Evolutionary conservation across 2,797 vertebrate species (phyloP).

Genomic region (Danio kyathit): DNA sequence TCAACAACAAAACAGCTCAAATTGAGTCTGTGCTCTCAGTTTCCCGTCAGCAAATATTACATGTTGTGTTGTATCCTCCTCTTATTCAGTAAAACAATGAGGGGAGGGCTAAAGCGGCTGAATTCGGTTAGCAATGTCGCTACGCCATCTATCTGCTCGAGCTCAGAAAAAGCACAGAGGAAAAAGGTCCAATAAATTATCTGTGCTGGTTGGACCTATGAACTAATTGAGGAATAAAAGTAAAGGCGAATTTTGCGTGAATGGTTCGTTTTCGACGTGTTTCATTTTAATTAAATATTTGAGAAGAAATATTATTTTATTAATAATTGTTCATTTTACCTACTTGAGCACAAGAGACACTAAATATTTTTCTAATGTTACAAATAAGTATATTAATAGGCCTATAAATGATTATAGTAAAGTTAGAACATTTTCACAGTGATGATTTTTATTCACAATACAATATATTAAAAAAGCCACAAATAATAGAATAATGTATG

Average conservation of each 20-base stretch:
- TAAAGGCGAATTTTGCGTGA: neutral
- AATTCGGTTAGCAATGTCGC: constrained; percentile 40
- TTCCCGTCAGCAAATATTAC: constrained; percentile 32
- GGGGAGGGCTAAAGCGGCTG: constrained; percentile 40
- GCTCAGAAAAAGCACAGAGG: neutral
- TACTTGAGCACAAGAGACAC: too few species aligned
- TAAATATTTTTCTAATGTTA: too few species aligned
- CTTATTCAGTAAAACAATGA: constrained; percentile 46
- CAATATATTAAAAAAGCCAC: too few species aligned
- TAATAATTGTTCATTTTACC: too few species aligned
- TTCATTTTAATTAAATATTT: too few species aligned
- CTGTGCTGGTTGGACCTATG: constrained; percentile 7
- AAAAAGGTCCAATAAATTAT: constrained; percentile 5
- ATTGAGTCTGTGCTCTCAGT: constrained; percentile 30
- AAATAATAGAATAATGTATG: too few species aligned
- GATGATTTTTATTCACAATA: too few species aligned
- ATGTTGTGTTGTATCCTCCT: constrained; percentile 46
- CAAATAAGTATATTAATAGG: too few species aligned
- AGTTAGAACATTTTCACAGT: too few species aligned
- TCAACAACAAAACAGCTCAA: constrained; percentile 35
- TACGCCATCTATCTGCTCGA: constrained; percentile 50
- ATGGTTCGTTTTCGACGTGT: neutral
- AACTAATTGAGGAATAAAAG: neutral
- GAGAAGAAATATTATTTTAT: too few species aligned
- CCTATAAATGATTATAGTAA: too few species aligned